Conservation (phyloP, 2,797 vertebrate genomes). For the Ptychadena robeensis region DNA sequence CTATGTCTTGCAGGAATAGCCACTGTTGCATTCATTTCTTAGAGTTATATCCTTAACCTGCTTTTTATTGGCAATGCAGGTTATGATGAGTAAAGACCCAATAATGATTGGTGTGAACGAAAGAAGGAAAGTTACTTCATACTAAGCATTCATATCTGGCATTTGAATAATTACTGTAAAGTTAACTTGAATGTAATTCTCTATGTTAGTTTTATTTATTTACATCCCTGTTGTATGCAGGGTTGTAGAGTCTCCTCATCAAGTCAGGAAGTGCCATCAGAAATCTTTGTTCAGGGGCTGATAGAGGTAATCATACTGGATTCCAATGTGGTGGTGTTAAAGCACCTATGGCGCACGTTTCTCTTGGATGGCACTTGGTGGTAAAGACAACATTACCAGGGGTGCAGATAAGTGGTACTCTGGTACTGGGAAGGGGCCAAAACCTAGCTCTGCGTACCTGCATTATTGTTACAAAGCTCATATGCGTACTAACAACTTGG, state of each 20-base stretch:
- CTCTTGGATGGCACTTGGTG: too few species aligned
- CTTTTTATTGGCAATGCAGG: background rate
- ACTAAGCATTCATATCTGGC: background rate
- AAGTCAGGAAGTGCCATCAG: background rate
- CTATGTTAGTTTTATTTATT: background rate
- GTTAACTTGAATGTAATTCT: background rate
- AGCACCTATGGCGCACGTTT: too few species aligned
- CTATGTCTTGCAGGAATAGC: background rate
- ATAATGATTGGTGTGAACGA: background rate
- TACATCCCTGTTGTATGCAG: background rate
- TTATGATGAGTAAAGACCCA: background rate
- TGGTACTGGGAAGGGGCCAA: too few species aligned
- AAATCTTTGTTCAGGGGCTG: background rate
- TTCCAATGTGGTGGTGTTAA: too few species aligned
- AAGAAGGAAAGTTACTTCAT: background rate
- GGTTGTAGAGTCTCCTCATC: background rate
- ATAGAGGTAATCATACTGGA: background rate
- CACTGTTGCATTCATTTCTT: background rate
- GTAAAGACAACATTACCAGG: too few species aligned
- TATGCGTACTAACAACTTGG: too few species aligned
- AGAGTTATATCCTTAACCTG: background rate
- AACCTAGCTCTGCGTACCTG: too few species aligned
- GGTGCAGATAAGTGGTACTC: too few species aligned
- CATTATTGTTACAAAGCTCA: too few species aligned
- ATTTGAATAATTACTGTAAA: background rate